phyloP scores from a whole-genome alignment of 2,888 invertebrate genomes.

The Chironomus riparius region DNA sequence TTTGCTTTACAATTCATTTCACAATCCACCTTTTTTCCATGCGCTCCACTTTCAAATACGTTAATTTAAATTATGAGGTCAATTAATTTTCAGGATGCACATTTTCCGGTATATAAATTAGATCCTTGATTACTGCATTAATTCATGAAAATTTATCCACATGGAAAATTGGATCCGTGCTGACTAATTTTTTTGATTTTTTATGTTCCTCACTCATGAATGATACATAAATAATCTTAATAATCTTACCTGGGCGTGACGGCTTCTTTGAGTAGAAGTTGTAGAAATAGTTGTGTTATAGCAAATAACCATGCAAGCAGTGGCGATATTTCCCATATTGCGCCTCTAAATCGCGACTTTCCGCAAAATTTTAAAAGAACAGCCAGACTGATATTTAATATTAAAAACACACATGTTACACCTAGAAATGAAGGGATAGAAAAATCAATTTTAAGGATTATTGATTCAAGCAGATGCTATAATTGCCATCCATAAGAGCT shows the following conservation, averaged over 20 bases:
- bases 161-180: too few species aligned
- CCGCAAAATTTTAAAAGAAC: conserved; percentile 33
- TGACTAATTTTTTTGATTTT: background rate
- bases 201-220: background rate
- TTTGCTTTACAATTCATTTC: too few species aligned
- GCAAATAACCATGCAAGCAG: conserved; percentile 53
- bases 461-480: too few species aligned
- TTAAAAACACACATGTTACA: conserved; percentile 39
- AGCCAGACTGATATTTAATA: conserved; percentile 38
- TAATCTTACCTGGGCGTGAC: conserved; percentile 38
- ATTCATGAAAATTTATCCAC: too few species aligned
- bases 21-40: too few species aligned
- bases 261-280: conserved; percentile 51
- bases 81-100: too few species aligned
- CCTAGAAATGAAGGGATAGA: conserved; percentile 31
- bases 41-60: too few species aligned
- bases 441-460: background rate
- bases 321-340: conserved; percentile 43
- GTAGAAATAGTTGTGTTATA: conserved; percentile 51
- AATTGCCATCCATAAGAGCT: too few species aligned
- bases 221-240: background rate
- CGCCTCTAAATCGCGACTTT: conserved; percentile 42
- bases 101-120: too few species aligned
- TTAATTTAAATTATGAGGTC: too few species aligned
- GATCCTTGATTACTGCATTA: too few species aligned